Conservation (phyloP, 2,797 vertebrate species). For the Dallia pectoralis region DNA sequence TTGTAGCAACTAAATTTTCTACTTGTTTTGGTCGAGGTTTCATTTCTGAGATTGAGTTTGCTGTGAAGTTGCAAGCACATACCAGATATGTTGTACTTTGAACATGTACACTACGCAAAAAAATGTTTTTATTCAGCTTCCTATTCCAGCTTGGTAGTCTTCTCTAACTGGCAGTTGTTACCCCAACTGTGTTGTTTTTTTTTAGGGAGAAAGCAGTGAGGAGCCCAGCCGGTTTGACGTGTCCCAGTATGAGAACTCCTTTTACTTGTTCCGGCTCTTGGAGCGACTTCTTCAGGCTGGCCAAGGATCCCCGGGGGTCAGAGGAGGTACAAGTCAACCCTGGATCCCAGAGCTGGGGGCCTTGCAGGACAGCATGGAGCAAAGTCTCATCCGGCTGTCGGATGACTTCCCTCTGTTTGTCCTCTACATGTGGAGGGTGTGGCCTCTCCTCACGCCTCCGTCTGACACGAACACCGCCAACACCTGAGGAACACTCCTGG, state of each 20-base stretch:
- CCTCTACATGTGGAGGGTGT: slow-evolving; percentile 83
- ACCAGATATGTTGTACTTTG: too few species aligned
- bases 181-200: neutral
- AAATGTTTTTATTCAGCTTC: too few species aligned
- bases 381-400: slow-evolving; percentile 74
- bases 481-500: neutral
- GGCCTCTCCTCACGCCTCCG: slow-evolving; percentile 66
- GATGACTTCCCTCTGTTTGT: slow-evolving; percentile 86
- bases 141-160: too few species aligned
- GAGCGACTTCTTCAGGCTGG: slow-evolving; percentile 77
- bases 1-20: too few species aligned
- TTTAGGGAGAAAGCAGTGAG: slow-evolving; percentile 33
- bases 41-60: too few species aligned
- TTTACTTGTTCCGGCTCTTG: slow-evolving; percentile 76
- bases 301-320: neutral
- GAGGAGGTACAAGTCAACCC: neutral
- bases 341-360: slow-evolving; percentile 54
- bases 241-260: slow-evolving; percentile 81
- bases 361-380: slow-evolving; percentile 74
- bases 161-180: neutral
- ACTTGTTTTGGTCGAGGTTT: too few species aligned
- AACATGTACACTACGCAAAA: too few species aligned
- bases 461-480: neutral
- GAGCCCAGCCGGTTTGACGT: slow-evolving; percentile 56
- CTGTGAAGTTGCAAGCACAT: too few species aligned